These are phyloP conservation scores for Cryptoblepharus egeriae DNA, from an alignment of 2,797 vertebrate genomes.

Conservation along the genomic window DNA sequence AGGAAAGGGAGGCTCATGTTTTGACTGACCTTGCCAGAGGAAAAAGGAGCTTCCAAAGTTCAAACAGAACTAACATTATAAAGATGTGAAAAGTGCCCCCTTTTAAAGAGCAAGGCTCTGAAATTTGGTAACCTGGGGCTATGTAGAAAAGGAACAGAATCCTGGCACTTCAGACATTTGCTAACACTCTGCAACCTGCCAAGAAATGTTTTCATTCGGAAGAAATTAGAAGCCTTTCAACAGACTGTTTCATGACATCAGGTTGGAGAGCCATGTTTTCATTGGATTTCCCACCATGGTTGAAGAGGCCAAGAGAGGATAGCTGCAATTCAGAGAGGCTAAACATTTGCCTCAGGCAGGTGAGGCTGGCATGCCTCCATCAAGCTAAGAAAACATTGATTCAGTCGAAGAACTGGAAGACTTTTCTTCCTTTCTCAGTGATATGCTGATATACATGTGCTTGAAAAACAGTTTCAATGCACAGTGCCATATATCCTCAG, in stretches of 20 bases:
- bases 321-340: background rate
- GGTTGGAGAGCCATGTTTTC: constrained; percentile 3
- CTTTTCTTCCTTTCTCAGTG: constrained; percentile 5
- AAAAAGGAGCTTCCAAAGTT: background rate
- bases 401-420: background rate
- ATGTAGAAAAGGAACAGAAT: background rate
- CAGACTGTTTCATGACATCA: constrained; percentile 7
- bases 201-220: background rate
- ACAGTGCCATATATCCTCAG: background rate
- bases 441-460: constrained; percentile 2
- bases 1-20: background rate
- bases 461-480: background rate
- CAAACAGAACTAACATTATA: background rate
- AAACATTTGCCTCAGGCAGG: constrained; percentile 23
- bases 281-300: constrained; percentile 13
- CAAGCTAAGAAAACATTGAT: constrained; percentile 6
- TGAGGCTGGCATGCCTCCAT: background rate
- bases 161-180: background rate
- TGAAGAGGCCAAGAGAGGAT: background rate
- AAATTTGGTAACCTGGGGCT: background rate
- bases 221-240: constrained; percentile 17
- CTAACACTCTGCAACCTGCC: background rate
- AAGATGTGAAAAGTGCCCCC: background rate
- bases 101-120: background rate
- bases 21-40: background rate